Percentiles rank a stretch among this genome's conserved stretches.
phyloP scores from a whole-genome alignment of 2,888 invertebrate species.

The Cynaeus angustus region DNA sequence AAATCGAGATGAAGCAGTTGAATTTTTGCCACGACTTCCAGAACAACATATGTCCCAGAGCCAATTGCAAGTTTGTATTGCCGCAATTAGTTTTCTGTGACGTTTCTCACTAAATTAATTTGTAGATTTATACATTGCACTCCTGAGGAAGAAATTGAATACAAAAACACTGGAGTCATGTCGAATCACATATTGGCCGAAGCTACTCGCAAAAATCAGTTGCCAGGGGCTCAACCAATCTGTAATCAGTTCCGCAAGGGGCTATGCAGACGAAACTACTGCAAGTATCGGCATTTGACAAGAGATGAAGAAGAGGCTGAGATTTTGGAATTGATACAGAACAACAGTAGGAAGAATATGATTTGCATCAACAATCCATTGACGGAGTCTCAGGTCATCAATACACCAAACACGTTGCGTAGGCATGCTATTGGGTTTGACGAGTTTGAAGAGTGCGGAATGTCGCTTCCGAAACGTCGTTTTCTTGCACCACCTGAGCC shows the following conservation, averaged over 20 bases:
- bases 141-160: slow-evolving; percentile 84
- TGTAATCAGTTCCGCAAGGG: slow-evolving; percentile 74
- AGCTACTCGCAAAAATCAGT: slow-evolving; percentile 69
- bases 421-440: slow-evolving; percentile 63
- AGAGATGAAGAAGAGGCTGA: slow-evolving; percentile 70
- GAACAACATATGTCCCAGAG: slow-evolving; percentile 83
- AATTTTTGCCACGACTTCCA: slow-evolving; percentile 81
- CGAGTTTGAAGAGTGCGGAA: slow-evolving; percentile 66
- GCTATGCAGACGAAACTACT: slow-evolving; percentile 69
- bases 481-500: slow-evolving; percentile 61
- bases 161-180: slow-evolving; percentile 81
- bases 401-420: slow-evolving; percentile 50
- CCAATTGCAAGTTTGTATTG: slow-evolving; percentile 75
- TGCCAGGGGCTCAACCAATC: slow-evolving; percentile 70
- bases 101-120: neutral
- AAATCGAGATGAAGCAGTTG: slow-evolving; percentile 68
- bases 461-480: slow-evolving; percentile 67
- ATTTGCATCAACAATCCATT: slow-evolving; percentile 50
- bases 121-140: slow-evolving; percentile 84
- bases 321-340: slow-evolving; percentile 66
- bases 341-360: slow-evolving; percentile 48
- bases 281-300: slow-evolving; percentile 69
- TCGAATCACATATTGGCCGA: slow-evolving; percentile 75
- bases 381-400: slow-evolving; percentile 56
- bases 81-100: neutral